Evolutionary conservation across 1,140 invertebrate species (phyloP).

Genomic region (Druon quercuslanigerum): DNA sequence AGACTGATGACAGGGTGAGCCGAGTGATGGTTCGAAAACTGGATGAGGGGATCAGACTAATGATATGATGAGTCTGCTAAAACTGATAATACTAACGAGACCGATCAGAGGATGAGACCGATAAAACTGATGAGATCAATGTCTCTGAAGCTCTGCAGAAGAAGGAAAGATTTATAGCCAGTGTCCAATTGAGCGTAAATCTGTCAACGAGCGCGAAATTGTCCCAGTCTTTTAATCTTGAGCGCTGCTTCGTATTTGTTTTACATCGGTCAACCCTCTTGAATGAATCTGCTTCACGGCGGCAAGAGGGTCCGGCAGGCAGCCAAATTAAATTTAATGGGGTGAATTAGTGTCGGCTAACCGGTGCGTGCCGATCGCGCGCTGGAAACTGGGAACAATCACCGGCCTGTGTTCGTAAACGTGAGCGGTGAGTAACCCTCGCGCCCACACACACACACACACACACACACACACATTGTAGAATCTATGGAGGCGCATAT

Average conservation of each 20-base stretch:
- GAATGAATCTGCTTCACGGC: slow-evolving; percentile 32
- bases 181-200: background rate
- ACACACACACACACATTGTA: background rate
- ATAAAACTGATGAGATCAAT: too few species aligned
- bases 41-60: too few species aligned
- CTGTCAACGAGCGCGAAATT: background rate
- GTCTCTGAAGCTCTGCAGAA: too few species aligned
- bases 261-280: slow-evolving; percentile 47
- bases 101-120: too few species aligned
- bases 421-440: background rate
- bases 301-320: slow-evolving; percentile 34
- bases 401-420: slow-evolving; percentile 17
- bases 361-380: slow-evolving; percentile 38
- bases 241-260: background rate
- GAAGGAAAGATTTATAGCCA: too few species aligned
- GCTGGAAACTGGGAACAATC: slow-evolving; percentile 53
- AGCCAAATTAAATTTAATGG: slow-evolving; percentile 68
- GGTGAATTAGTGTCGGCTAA: slow-evolving; percentile 61
- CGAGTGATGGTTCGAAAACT: too few species aligned
- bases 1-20: too few species aligned
- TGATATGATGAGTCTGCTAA: too few species aligned
- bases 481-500: slow-evolving; percentile 33
- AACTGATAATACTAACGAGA: too few species aligned
- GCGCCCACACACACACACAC: slow-evolving; percentile 4
- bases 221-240: too few species aligned